These are phyloP conservation scores for Hesperia comma DNA, from an alignment of 2,888 invertebrate species.

Conservation along the genomic window DNA sequence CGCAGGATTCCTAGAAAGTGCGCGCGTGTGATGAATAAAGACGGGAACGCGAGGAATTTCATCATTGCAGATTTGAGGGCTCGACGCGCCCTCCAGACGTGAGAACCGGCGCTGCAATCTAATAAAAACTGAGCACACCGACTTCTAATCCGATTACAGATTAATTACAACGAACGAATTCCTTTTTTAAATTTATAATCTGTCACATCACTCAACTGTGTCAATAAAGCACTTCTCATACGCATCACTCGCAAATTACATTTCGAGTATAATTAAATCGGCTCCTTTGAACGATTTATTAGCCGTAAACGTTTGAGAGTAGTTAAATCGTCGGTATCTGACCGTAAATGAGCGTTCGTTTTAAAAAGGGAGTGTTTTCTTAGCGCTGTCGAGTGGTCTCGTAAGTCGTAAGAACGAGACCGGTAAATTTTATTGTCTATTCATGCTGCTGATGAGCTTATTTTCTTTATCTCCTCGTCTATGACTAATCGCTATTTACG, in stretches of 20 bases:
- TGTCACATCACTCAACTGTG: conserved; percentile 58
- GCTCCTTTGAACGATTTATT: conserved; percentile 76
- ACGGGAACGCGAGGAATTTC: conserved; percentile 72
- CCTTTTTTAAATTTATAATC: conserved; percentile 54
- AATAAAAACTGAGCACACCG: conserved; percentile 64
- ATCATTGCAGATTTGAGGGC: conserved; percentile 78
- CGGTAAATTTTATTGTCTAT: conserved; percentile 75
- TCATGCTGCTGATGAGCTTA: conserved; percentile 75
- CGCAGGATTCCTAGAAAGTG: conserved; percentile 74
- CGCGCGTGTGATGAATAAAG: conserved; percentile 81
- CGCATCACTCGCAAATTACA: conserved; percentile 54
- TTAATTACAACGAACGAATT: conserved; percentile 44
- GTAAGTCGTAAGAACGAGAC: conserved; percentile 66
- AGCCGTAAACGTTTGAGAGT: conserved; percentile 75
- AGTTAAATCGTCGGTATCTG: conserved; percentile 79
- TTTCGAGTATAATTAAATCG: conserved; percentile 69
- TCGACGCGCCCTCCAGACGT: conserved; percentile 64
- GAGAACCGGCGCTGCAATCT: conserved; percentile 60
- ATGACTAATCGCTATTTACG: conserved; percentile 73
- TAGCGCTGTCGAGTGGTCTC: conserved; percentile 58
- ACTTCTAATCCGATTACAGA: conserved; percentile 46
- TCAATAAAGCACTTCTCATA: conserved; percentile 39
- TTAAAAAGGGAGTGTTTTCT: conserved; percentile 80
- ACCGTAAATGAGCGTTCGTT: conserved; percentile 76
- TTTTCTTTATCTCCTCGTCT: conserved; percentile 69